Evolutionary conservation across 2,888 invertebrate genomes (phyloP).

Genomic region (Chrysopilus asiliformis): DNA sequence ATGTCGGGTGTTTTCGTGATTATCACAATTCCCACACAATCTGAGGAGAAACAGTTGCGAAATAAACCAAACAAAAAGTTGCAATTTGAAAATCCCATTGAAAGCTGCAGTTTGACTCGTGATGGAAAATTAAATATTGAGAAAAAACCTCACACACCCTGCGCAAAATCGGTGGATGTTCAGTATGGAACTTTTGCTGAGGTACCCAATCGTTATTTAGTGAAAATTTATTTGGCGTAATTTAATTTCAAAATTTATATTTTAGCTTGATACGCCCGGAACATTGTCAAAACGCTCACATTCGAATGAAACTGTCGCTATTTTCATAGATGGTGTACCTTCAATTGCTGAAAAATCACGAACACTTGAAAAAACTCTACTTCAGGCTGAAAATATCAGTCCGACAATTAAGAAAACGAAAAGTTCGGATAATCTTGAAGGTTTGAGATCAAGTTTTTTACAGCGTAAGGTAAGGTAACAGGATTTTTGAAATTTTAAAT

Average conservation of each 20-base stretch:
- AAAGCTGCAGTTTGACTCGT: neutral
- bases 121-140: neutral
- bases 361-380: neutral
- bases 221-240: no score
- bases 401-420: neutral
- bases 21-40: slow-evolving; percentile 42
- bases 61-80: neutral
- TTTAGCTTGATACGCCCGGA: no score
- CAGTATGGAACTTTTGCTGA: neutral
- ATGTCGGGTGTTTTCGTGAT: slow-evolving; percentile 47
- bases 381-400: neutral
- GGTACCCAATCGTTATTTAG: neutral
- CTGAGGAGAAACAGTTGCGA: slow-evolving; percentile 32
- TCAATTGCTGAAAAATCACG: neutral
- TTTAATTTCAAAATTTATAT: no score
- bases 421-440: neutral
- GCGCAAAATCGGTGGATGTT: neutral
- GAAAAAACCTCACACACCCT: neutral
- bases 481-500: no score
- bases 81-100: neutral
- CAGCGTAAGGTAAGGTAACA: slow-evolving; percentile 4
- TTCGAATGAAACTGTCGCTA: neutral
- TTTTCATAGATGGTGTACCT: neutral
- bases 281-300: neutral
- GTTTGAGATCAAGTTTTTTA: slow-evolving; percentile 3